Evolutionary conservation across 2,113 vertebrate genomes (phyloP), one percentile per base, ranked within the genome.

Genomic region (Scopus umbretta): DNA sequence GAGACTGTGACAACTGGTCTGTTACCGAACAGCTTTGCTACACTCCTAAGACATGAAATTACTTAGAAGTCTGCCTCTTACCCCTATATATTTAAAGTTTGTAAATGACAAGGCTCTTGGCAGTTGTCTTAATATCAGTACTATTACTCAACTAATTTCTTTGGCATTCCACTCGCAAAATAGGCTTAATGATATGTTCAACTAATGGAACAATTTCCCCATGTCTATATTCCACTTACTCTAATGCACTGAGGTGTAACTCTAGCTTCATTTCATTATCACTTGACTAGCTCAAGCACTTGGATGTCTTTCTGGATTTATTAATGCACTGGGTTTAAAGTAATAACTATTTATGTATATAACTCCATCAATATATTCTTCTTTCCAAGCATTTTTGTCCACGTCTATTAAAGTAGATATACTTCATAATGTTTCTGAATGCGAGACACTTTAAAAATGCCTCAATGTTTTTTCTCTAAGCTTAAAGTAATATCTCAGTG

Each of bases 241-340:
- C 72, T 95, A 97, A 97, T 97, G 92, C 73, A 96, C 72, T 94
- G 88, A 95, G 88, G 83, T 96, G 84, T 92, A 96, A 94, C 88
- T 96, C 86, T 56, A 94, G 72, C 55, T 94, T 92, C 59, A 94
- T 94, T 97, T 97, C 95, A 96, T 97, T 98, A 97, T 96, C 90
- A 93, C 87, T 97, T 96, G 74, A 94, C 93, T 96, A 73, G 30
- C 84, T 96, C 36, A 80, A 95, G 75, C 86, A 96, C 53, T 93
- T 81, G 91, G 81, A 96, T 90, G 72, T 63, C 91, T 87, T 96
- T 90, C 71, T 88, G 74, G 72, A 89, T 92, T 95, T 97, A 95
- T 96, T 96, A 97, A 88, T 96, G 91, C 71, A 96, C 56, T 6
- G 19, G 43, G 71, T 97, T 96, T 97, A 88, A 96, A 92, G 80